Conservation (phyloP, 2,888 invertebrate genomes). For the Euzetes globulus region DNA sequence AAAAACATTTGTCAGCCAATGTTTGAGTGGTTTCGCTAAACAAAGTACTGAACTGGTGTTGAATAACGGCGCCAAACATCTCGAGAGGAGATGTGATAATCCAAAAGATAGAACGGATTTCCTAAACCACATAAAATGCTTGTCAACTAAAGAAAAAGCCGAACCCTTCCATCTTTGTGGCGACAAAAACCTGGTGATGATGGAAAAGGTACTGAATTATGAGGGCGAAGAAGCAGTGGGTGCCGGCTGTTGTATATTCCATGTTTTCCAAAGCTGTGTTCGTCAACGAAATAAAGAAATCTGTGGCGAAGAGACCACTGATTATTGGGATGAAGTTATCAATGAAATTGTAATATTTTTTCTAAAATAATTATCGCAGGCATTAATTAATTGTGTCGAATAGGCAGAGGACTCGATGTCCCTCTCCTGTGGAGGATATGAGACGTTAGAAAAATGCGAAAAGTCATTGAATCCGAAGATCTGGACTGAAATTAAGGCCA, state of each 20-base stretch:
- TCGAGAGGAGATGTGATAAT: not conserved
- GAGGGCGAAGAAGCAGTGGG: not conserved
- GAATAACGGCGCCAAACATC: not conserved
- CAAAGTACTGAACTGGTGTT: not conserved
- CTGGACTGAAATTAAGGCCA: not conserved
- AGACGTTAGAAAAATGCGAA: not conserved
- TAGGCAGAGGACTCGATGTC: constrained; percentile 5
- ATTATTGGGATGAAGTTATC: constrained; percentile 10
- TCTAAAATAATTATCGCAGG: not conserved
- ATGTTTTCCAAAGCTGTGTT: not conserved
- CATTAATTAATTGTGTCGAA: not conserved
- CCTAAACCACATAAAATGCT: not conserved
- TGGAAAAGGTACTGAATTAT: not conserved
- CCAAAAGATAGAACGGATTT: not conserved
- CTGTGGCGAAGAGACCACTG: not conserved
- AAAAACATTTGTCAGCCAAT: not conserved
- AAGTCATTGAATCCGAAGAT: not conserved
- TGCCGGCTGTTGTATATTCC: not conserved
- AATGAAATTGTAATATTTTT: not conserved
- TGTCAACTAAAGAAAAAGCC: not conserved
- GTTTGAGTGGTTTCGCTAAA: not conserved
- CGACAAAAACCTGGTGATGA: constrained; percentile 3
- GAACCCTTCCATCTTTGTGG: not conserved
- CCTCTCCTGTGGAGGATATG: not conserved
- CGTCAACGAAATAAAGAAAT: not conserved